A percentile compares a stretch with the other conserved stretches of the same genome.
Conservation (phyloP, 2,113 vertebrate genomes). For the Sterna hirundo region DNA sequence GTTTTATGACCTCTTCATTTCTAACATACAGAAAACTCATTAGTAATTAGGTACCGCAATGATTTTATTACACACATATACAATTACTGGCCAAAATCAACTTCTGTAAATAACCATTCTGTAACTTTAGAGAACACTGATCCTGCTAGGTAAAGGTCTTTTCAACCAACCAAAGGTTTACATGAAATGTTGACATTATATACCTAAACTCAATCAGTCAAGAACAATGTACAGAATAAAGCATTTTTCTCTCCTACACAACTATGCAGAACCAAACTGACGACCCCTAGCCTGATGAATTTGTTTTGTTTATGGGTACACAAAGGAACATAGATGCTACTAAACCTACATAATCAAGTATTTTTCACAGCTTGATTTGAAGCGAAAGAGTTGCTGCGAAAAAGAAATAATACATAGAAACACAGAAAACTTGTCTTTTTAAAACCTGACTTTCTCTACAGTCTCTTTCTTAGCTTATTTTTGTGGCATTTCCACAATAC, state of each 20-base stretch:
- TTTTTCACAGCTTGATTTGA: not conserved
- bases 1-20: not conserved
- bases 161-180: not conserved
- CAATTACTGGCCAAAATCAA: not conserved
- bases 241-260: not conserved
- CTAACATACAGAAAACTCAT: not conserved
- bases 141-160: not conserved
- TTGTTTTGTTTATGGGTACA: not conserved
- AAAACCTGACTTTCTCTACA: not conserved
- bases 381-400: not conserved
- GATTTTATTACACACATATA: not conserved
- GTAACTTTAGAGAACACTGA: not conserved
- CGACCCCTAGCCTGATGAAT: not conserved
- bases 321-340: not conserved
- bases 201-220: not conserved
- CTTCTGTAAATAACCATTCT: not conserved
- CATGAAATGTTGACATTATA: not conserved
- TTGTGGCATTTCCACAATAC: not conserved
- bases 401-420: not conserved
- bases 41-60: not conserved
- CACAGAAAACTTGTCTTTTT: not conserved
- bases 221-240: not conserved
- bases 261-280: not conserved
- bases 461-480: not conserved
- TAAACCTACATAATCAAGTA: not conserved